Percentiles rank a stretch among this genome's conserved stretches.
Conservation (phyloP, 2,797 vertebrate genomes). For the Atherinosoma microstoma region DNA sequence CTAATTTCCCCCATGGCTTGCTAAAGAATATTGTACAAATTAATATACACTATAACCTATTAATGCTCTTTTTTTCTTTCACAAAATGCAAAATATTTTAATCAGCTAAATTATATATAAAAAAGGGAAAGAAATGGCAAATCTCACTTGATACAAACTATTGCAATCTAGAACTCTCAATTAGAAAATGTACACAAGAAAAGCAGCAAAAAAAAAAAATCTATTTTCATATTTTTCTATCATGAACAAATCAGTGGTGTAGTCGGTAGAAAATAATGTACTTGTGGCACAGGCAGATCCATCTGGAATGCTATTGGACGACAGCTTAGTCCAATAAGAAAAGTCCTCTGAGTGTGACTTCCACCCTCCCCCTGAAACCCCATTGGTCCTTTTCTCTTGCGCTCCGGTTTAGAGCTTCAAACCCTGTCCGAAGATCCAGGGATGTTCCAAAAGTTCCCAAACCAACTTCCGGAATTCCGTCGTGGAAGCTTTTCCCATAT, state of each 20-base stretch:
- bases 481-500: slow-evolving; percentile 29
- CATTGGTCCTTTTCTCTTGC: slow-evolving; percentile 53
- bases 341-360: slow-evolving; percentile 37
- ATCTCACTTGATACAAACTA: slow-evolving; percentile 74
- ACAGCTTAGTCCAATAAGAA: slow-evolving; percentile 43
- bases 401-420: slow-evolving; percentile 27
- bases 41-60: slow-evolving; percentile 74
- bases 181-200: slow-evolving; percentile 82
- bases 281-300: slow-evolving; percentile 60
- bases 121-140: slow-evolving; percentile 61
- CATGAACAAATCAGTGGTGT: slow-evolving; percentile 85
- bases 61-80: slow-evolving; percentile 70
- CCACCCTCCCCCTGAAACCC: slow-evolving; percentile 52
- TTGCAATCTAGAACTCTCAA: slow-evolving; percentile 81
- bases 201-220: slow-evolving; percentile 84
- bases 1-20: slow-evolving; percentile 80
- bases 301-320: slow-evolving; percentile 60
- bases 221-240: slow-evolving; percentile 68
- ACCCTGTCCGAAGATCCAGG: slow-evolving; percentile 19
- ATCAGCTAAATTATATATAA: slow-evolving; percentile 55
- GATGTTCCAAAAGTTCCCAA: slow-evolving; percentile 51
- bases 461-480: slow-evolving; percentile 52
- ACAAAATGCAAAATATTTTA: slow-evolving; percentile 74
- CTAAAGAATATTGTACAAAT: slow-evolving; percentile 79
- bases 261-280: slow-evolving; percentile 69